phyloP scores from a whole-genome alignment of 1,140 invertebrate species.

The Akabosia matsudoensis region DNA sequence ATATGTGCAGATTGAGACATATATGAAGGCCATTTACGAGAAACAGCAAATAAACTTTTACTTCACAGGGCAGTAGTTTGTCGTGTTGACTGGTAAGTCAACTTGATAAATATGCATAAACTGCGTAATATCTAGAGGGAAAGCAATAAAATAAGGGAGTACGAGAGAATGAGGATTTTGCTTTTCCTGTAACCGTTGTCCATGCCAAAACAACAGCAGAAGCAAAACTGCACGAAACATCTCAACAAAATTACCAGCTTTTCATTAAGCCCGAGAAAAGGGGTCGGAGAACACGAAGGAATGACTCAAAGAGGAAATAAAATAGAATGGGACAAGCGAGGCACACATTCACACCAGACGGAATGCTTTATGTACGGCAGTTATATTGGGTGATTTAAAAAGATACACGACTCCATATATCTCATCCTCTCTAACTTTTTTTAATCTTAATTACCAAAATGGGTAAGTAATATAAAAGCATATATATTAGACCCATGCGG shows the following conservation, averaged over 20 bases:
- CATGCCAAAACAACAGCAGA: too few relatives aligned
- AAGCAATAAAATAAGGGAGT: background rate
- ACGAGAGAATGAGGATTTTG: background rate
- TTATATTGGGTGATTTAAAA: background rate
- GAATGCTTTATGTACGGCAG: background rate
- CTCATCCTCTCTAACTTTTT: background rate
- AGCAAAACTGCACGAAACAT: too few relatives aligned
- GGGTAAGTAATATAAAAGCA: background rate
- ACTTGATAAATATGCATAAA: background rate
- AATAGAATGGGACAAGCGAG: background rate
- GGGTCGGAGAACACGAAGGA: background rate
- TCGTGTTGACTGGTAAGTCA: too few relatives aligned
- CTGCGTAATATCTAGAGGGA: background rate
- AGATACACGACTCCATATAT: background rate
- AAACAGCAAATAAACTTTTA: too few relatives aligned
- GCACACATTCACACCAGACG: background rate
- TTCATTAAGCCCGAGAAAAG: background rate
- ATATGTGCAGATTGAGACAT: background rate
- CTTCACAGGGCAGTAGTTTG: too few relatives aligned
- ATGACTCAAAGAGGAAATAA: background rate
- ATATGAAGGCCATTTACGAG: too few relatives aligned
- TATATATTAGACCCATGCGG: too few relatives aligned
- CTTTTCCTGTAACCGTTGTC: too few relatives aligned
- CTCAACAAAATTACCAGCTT: background rate
- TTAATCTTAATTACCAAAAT: constrained; percentile 1